A percentile compares a stretch with the other conserved stretches of the same genome.
These are phyloP conservation scores for Cartodere bifasciata DNA, from an alignment of 2,888 invertebrate genomes.

Conservation along the genomic window DNA sequence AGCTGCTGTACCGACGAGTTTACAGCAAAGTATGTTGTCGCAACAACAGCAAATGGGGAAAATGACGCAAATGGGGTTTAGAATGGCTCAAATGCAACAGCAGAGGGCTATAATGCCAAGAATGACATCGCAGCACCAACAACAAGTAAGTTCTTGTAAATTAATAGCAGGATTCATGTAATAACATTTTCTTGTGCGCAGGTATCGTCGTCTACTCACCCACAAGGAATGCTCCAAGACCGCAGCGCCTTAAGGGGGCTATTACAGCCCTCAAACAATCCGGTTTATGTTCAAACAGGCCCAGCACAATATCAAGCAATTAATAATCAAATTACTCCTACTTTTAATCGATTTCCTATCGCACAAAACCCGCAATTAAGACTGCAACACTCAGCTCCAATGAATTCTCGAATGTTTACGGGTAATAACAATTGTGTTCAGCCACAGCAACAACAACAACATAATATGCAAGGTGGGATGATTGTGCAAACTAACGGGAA, in stretches of 20 bases:
- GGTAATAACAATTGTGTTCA: constrained; percentile 17
- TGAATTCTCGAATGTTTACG: too few species aligned
- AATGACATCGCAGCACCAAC: constrained; percentile 21
- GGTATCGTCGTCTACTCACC: constrained; percentile 48
- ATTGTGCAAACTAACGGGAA: too few species aligned
- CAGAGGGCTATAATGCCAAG: constrained; percentile 22
- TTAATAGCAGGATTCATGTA: constrained; percentile 1
- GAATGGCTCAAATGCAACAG: constrained; percentile 15
- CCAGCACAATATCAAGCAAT: constrained; percentile 34
- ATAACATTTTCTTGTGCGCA: constrained; percentile 17
- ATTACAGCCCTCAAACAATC: constrained; percentile 29
- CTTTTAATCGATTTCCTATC: too few species aligned
- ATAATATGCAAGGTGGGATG: constrained; percentile 13
- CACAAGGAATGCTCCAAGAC: constrained; percentile 38
- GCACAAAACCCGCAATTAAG: constrained; percentile 15
- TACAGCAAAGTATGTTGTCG: constrained; percentile 24
- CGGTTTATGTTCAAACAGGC: constrained; percentile 34
- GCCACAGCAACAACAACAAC: constrained; percentile 23
- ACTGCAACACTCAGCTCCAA: too few species aligned
- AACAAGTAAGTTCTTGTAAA: constrained; percentile 16
- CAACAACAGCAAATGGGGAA: too few species aligned
- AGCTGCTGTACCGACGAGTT: constrained; percentile 18
- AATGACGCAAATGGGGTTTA: constrained; percentile 16
- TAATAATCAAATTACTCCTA: too few species aligned
- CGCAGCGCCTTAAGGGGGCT: constrained; percentile 32